Conservation (phyloP, 2,797 vertebrate genomes). For the Chelon labrosus region DNA sequence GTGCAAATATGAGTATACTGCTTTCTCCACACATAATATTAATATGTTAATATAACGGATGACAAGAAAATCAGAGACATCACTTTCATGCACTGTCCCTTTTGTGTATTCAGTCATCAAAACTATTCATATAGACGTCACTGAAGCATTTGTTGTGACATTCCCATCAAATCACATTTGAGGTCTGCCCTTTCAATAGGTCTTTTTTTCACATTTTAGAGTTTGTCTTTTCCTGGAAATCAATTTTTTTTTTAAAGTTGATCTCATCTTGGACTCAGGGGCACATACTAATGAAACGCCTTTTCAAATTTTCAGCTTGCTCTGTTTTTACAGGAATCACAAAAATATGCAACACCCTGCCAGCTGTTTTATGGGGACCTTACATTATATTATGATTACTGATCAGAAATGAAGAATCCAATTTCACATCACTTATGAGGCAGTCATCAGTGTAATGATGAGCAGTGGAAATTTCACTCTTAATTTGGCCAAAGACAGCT, state of each 20-base stretch:
- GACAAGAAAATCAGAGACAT: conserved; percentile 9
- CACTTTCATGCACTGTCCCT: conserved; percentile 10
- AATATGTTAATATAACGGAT: conserved; percentile 17
- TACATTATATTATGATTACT: no score
- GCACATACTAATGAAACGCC: no score
- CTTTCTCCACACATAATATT: conserved; percentile 41
- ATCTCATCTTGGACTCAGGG: no score
- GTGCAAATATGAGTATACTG: conserved; percentile 3
- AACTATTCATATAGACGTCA: conserved; percentile 1
- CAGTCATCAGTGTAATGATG: conserved; percentile 1
- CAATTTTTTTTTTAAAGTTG: no score
- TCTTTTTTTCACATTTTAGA: no score
- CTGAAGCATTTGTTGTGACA: background rate
- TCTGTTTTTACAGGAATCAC: no score
- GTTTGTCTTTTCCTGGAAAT: no score
- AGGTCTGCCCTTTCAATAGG: no score
- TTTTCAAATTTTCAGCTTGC: no score
- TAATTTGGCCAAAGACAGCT: conserved; percentile 16
- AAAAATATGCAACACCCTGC: no score
- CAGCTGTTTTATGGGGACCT: no score
- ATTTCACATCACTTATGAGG: background rate
- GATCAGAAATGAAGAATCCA: no score
- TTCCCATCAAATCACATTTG: background rate
- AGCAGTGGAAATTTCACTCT: background rate
- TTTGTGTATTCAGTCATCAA: background rate